Evolutionary conservation across 2,113 vertebrate species (phyloP).

Genomic region (Ia io): DNA sequence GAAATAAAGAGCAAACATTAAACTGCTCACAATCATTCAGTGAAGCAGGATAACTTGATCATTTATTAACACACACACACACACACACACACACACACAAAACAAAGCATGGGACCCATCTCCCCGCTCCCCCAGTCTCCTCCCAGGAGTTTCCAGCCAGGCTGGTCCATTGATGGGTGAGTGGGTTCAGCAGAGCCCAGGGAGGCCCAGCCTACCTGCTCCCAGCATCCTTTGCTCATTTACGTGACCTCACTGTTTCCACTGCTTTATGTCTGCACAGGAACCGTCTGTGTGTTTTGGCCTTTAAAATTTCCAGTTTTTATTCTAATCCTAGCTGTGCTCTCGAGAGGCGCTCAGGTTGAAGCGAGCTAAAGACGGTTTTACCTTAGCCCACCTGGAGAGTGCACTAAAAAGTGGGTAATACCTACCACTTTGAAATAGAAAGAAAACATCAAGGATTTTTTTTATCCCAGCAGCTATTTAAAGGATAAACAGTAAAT

Average conservation of each 20-base stretch:
- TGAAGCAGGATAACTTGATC: background rate
- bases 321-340: background rate
- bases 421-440: constrained; percentile 54
- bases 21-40: background rate
- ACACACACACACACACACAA: background rate
- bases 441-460: constrained; percentile 49
- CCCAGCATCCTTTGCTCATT: background rate
- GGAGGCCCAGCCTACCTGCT: background rate
- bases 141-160: background rate
- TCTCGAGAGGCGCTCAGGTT: background rate
- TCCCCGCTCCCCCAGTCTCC: background rate
- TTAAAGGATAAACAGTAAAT: constrained; percentile 76
- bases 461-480: constrained; percentile 58
- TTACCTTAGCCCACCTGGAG: constrained; percentile 1
- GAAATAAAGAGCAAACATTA: constrained; percentile 45
- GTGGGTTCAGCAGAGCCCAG: background rate
- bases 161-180: no score
- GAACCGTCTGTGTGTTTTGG: background rate
- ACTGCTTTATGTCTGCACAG: background rate
- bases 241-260: background rate
- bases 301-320: background rate
- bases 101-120: background rate
- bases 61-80: background rate
- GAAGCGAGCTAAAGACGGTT: background rate
- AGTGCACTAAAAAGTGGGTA: constrained; percentile 20